A percentile compares a stretch with the other conserved stretches of the same genome.
Evolutionary conservation across 2,797 vertebrate genomes (phyloP).

Genomic region (Enteromius paludinosus): DNA sequence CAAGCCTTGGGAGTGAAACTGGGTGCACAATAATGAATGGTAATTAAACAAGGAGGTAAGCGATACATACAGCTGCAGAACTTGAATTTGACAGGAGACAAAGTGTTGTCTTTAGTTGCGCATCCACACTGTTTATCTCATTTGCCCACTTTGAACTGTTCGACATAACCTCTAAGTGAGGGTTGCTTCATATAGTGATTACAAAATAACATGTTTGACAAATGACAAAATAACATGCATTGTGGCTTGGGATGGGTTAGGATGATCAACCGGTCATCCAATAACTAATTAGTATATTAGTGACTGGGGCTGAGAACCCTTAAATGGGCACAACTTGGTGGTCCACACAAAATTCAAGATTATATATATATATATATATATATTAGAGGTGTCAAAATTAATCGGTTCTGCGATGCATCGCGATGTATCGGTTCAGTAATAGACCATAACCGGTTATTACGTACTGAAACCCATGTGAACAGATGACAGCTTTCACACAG

Average conservation of each 20-base stretch:
- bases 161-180: not conserved
- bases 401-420: no score
- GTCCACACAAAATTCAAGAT: not conserved
- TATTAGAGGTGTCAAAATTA: no score
- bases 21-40: constrained; percentile 60
- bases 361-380: no score
- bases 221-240: not conserved
- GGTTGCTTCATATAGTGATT: not conserved
- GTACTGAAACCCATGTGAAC: no score
- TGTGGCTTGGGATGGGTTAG: not conserved
- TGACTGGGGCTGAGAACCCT: not conserved
- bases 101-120: constrained; percentile 62
- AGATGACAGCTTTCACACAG: no score
- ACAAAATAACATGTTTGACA: not conserved
- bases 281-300: not conserved
- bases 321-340: not conserved
- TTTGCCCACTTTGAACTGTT: constrained; percentile 1
- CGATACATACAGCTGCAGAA: constrained; percentile 47
- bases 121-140: constrained; percentile 67
- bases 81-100: constrained; percentile 57
- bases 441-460: no score
- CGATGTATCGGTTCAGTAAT: no score
- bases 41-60: constrained; percentile 66
- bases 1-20: constrained; percentile 61
- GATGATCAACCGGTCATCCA: not conserved